Evolutionary conservation across 2,888 invertebrate genomes (phyloP).

Genomic region (Neoaliturus tenellus): DNA sequence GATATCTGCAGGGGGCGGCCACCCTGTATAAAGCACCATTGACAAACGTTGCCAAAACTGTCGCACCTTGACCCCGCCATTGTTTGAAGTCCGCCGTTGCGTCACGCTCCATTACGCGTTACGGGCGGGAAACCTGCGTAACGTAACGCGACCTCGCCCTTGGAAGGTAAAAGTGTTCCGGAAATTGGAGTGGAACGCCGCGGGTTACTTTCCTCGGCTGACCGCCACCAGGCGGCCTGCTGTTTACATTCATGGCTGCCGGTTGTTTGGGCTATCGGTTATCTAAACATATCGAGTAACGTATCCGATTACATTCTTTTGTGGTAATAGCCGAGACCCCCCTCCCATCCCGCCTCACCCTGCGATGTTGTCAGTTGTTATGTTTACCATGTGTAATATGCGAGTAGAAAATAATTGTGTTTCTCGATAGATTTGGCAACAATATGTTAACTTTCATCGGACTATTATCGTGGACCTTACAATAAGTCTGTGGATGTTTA

Average conservation of each 20-base stretch:
- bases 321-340: too few relatives aligned
- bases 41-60: constrained; percentile 13
- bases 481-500: too few relatives aligned
- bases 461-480: too few relatives aligned
- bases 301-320: too few relatives aligned
- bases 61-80: constrained; percentile 43
- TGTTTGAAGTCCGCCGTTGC: not conserved
- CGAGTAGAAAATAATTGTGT: too few relatives aligned
- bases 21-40: too few relatives aligned
- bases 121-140: not conserved
- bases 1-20: too few relatives aligned
- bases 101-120: not conserved
- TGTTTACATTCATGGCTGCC: constrained; percentile 8
- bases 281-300: constrained; percentile 1
- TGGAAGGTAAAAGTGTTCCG: constrained; percentile 48
- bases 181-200: constrained; percentile 39
- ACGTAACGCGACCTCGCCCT: constrained; percentile 53
- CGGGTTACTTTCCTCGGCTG: constrained; percentile 11
- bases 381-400: too few relatives aligned
- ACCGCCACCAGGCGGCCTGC: constrained; percentile 7
- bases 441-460: too few relatives aligned
- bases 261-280: not conserved
- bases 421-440: too few relatives aligned
- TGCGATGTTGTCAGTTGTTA: too few relatives aligned
- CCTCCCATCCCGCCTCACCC: too few relatives aligned